A percentile compares a stretch with the other conserved stretches of the same genome.
Conservation (phyloP, 2,797 vertebrate species). For the Buceros bicornis region DNA sequence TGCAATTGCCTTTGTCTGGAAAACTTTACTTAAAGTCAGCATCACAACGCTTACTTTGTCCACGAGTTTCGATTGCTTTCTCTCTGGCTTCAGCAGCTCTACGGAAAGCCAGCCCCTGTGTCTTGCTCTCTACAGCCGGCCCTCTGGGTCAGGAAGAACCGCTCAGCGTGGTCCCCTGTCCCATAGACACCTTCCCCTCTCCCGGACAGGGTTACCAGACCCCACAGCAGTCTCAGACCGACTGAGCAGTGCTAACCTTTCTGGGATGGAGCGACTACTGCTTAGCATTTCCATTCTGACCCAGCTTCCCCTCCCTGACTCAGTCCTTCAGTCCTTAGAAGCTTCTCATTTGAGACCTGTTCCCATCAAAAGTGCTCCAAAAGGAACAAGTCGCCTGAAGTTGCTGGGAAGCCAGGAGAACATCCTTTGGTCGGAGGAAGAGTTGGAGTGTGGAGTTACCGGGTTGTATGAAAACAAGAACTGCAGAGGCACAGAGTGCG, state of each 20-base stretch:
- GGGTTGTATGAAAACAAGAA: not conserved
- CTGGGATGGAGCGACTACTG: not conserved
- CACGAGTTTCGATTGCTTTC: constrained; percentile 33
- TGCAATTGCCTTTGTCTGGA: constrained; percentile 46
- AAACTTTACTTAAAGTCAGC: constrained; percentile 46
- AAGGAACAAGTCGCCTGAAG: not conserved
- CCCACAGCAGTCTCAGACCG: not conserved
- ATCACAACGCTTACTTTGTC: constrained; percentile 39
- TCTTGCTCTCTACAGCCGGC: not conserved
- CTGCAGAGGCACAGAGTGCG: not conserved
- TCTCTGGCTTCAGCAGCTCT: not conserved
- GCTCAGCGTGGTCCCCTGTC: not conserved
- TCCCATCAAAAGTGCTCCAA: not conserved
- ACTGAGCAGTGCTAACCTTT: not conserved
- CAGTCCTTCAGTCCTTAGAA: not conserved
- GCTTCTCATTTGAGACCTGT: not conserved
- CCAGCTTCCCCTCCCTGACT: not conserved
- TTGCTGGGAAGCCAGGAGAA: not conserved
- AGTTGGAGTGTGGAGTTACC: not conserved
- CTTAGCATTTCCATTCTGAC: not conserved
- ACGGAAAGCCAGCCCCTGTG: not conserved
- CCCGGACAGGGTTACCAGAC: not conserved
- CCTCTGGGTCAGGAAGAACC: not conserved
- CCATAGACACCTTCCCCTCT: rapidly evolving
- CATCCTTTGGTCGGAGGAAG: not conserved